Evolutionary conservation across 2,888 invertebrate genomes (phyloP).

Genomic region (Lepidocyrtoides sp.): DNA sequence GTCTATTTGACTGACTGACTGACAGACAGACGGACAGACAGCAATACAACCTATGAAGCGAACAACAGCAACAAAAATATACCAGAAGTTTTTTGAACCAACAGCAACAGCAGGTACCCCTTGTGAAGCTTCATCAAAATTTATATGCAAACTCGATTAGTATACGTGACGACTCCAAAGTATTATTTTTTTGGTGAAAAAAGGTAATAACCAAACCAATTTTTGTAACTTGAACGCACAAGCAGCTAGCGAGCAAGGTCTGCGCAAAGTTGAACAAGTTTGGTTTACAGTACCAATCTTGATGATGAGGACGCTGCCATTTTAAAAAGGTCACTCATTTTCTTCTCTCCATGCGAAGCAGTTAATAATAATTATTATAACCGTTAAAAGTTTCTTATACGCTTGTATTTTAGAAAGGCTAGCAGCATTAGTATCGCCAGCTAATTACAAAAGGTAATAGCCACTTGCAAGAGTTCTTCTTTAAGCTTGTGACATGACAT

Average conservation of each 20-base stretch:
- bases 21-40: background rate
- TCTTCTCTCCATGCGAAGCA: background rate
- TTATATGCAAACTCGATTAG: background rate
- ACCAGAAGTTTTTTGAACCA: no score
- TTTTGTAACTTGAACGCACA: background rate
- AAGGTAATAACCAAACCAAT: background rate
- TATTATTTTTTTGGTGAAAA: background rate
- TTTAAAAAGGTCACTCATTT: constrained; percentile 33
- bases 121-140: background rate
- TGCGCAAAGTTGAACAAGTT: background rate
- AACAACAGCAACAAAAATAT: background rate
- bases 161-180: background rate
- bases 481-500: background rate
- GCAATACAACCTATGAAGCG: background rate
- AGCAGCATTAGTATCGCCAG: no score
- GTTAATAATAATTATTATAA: constrained; percentile 7
- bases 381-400: constrained; percentile 5
- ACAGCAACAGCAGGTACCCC: background rate
- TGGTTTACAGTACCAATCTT: background rate
- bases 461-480: constrained; percentile 1
- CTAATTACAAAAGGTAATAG: constrained; percentile 1
- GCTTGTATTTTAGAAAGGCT: background rate
- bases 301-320: background rate
- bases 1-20: constrained; percentile 5
- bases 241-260: background rate